A percentile compares a stretch with the other conserved stretches of the same genome.
These are phyloP conservation scores for Hystrix cristata DNA, from an alignment of 2,113 vertebrate species.

Conservation along the genomic window DNA sequence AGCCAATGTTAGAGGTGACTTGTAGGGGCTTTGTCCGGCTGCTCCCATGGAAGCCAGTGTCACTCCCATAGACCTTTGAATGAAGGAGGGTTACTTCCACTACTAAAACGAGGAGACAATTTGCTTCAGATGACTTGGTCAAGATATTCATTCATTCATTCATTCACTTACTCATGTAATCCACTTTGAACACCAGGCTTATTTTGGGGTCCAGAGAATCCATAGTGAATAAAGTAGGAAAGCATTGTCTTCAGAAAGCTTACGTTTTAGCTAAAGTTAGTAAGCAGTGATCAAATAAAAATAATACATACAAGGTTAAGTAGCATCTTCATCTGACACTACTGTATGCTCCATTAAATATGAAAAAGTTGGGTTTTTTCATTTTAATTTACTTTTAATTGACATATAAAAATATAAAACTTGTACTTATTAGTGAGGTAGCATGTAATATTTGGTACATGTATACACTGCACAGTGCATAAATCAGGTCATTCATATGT, in stretches of 20 bases:
- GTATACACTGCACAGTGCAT: no score
- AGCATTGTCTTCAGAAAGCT: not conserved
- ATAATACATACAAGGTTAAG: not conserved
- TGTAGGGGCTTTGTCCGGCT: no score
- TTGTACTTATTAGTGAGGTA: not conserved
- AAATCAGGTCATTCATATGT: not conserved
- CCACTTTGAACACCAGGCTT: not conserved
- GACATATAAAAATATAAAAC: not conserved
- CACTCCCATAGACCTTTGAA: not conserved
- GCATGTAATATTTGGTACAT: not conserved
- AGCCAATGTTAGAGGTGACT: accelerated
- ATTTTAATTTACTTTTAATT: not conserved
- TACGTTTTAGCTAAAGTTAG: not conserved
- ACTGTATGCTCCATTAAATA: not conserved
- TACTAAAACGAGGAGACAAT: not conserved
- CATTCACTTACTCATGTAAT: not conserved
- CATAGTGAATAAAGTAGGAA: not conserved
- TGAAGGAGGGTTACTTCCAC: not conserved
- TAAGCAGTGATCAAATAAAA: not conserved
- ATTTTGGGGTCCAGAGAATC: not conserved
- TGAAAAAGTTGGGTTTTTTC: not conserved
- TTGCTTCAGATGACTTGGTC: not conserved
- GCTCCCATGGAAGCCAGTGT: not conserved
- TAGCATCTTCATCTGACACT: not conserved
- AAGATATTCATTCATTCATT: not conserved